Evolutionary conservation across 2,888 invertebrate species (phyloP), one percentile per base, ranked within the genome.

Genomic region (Dryobotodes eremita): DNA sequence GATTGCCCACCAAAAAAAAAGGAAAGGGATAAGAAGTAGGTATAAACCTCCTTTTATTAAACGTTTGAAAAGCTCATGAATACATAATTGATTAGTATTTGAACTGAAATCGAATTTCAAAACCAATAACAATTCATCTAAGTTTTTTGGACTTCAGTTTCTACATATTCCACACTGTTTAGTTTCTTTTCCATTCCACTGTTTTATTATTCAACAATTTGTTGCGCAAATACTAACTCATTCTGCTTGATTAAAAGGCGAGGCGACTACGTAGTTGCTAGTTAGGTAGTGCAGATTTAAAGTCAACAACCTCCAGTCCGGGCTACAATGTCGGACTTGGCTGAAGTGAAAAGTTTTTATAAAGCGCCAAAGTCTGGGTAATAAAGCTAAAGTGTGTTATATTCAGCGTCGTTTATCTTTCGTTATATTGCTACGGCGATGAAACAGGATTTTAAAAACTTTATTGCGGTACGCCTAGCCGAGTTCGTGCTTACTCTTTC

Each of bases 281-380:
- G 62, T 59, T 65, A 66, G 86, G 84, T 87, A 90, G 89, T 89
- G 88, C 84, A 84, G 91, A 93, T 93, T 92, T 89, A 91, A 92
- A 91, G 93, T 92, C 92, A 93, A 93, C 92, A 92, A 90, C 88
- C 88, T 85, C 76, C 64, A 53, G 59, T 80, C 75, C 68, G 48
- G 31, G 48, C 69, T 76, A 81, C 70, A 86, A 59, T 70, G 79
- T 77, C 78, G 68, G 82, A 62, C 72, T 81, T 72, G n/a, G 46
- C 75, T 80, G 78, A 70, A 82, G 62, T 75, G 66, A 82, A 84
- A 80, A 80, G 75, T 86, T 88, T 84, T 83, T 85, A 77, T 73
- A 76, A 70, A 77, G 72, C 59, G 50, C 42, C 64, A 46, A 83
- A 80, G 77, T 71, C 73, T 76, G 23, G 26, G 72, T 70, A 82